Conservation (phyloP, 2,797 vertebrate genomes). For the Prionace glauca region DNA sequence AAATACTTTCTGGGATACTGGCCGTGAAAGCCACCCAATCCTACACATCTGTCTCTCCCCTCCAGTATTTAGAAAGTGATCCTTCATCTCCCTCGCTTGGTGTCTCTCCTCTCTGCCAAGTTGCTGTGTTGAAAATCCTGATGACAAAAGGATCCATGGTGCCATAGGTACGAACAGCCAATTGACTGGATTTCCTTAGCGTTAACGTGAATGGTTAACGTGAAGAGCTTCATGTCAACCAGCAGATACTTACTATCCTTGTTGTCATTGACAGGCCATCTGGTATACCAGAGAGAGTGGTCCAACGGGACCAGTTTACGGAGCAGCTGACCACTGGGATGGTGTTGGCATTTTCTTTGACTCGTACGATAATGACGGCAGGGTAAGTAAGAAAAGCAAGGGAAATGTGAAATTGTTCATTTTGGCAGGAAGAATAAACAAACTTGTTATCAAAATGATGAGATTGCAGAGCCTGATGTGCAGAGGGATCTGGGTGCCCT, state of each 20-base stretch:
- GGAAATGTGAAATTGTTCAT: too few relatives aligned
- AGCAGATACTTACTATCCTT: background rate
- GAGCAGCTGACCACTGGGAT: constrained; percentile 40
- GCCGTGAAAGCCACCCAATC: background rate
- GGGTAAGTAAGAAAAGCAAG: constrained; percentile 41
- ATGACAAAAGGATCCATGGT: background rate
- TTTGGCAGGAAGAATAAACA: too few relatives aligned
- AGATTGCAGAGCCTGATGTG: too few relatives aligned
- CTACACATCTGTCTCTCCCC: background rate
- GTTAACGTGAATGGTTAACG: too few relatives aligned
- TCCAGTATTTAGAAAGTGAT: background rate
- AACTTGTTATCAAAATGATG: too few relatives aligned
- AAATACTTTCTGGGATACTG: too few relatives aligned
- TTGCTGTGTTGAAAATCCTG: background rate
- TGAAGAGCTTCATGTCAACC: background rate
- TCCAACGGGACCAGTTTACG: constrained; percentile 39
- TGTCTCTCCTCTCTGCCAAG: background rate
- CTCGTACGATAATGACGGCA: constrained; percentile 39
- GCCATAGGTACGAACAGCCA: background rate
- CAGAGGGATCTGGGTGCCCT: too few relatives aligned
- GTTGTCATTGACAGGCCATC: constrained; percentile 41
- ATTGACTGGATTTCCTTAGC: background rate
- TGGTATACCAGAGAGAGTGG: constrained; percentile 47
- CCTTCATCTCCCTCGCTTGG: background rate
- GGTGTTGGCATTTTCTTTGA: constrained; percentile 48